phyloP scores from a whole-genome alignment of 2,888 invertebrate species.

The Cepaea hortensis region DNA sequence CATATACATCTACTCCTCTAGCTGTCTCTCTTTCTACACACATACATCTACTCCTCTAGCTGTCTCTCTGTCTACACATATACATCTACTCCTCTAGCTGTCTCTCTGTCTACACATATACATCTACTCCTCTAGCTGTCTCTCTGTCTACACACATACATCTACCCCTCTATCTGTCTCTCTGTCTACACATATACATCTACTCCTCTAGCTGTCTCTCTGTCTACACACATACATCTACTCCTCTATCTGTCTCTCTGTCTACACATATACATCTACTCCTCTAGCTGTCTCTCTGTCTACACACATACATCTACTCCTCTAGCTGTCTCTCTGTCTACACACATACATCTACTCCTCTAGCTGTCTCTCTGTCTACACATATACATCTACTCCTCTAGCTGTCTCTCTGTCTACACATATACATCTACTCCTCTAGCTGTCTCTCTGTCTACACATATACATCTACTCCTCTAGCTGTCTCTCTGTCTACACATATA shows the following conservation, averaged over 20 bases:
- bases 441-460: neutral
- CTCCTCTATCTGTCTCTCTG: neutral
- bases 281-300: neutral
- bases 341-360: neutral
- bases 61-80: no score
- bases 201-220: neutral
- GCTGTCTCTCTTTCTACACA: no score
- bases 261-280: neutral
- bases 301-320: neutral
- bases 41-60: no score
- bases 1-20: no score
- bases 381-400: neutral
- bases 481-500: neutral
- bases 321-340: neutral
- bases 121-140: no score
- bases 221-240: neutral
- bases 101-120: no score
- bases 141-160: no score
- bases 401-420: neutral
- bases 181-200: neutral
- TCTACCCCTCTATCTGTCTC: neutral
- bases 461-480: neutral
- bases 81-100: no score
- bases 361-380: neutral
- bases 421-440: neutral